phyloP scores from a whole-genome alignment of 2,113 vertebrate genomes.

The Myocastor coypus region DNA sequence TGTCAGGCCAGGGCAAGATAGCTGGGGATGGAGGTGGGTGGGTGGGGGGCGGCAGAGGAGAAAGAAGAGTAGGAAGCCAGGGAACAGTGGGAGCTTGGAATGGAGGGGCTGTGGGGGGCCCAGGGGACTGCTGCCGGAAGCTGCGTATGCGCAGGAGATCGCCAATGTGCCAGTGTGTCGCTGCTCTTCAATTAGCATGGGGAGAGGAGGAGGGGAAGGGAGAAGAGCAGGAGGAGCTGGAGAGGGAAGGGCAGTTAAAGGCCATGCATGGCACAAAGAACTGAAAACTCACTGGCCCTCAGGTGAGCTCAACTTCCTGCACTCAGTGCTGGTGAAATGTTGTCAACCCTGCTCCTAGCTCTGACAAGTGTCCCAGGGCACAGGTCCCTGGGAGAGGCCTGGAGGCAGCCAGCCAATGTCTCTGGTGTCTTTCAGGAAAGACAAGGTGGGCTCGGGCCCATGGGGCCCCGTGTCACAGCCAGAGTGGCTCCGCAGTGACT shows the following conservation, averaged over 20 bases:
- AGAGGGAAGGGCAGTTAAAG: background rate
- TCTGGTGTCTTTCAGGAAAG: background rate
- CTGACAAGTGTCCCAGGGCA: background rate
- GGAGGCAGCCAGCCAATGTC: background rate
- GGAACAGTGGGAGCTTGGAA: background rate
- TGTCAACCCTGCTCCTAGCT: background rate
- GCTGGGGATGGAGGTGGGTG: accelerated
- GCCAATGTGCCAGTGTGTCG: background rate
- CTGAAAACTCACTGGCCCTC: background rate
- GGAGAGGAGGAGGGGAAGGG: background rate
- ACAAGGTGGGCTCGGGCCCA: background rate
- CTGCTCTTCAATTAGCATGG: background rate
- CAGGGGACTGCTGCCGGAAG: background rate
- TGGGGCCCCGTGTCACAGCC: background rate
- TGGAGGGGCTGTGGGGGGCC: background rate
- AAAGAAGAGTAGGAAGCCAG: background rate
- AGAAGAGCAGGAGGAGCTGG: too few species aligned
- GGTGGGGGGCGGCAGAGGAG: background rate
- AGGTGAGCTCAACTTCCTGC: background rate
- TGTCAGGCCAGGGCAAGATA: background rate
- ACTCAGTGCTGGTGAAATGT: background rate
- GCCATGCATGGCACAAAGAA: background rate
- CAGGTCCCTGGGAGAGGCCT: background rate
- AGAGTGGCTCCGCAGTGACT: background rate
- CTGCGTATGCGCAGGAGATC: background rate